Evolutionary conservation across 2,113 vertebrate species (phyloP).

Genomic region (Nerophis ophidion): DNA sequence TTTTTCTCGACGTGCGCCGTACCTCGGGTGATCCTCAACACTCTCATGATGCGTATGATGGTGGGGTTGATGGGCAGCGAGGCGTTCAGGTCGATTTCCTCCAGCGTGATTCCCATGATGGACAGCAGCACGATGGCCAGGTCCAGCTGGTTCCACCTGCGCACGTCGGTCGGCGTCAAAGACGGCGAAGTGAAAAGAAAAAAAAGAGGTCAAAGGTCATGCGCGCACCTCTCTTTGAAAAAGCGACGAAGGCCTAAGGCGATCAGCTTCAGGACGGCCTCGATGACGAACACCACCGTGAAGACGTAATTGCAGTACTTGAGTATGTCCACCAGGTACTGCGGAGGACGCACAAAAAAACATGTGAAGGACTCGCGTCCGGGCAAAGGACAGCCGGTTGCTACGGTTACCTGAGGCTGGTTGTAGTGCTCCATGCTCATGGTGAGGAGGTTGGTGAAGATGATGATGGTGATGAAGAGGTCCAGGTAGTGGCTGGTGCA

Average conservation of each 20-base stretch:
- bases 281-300: conserved; percentile 86
- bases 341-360: conserved; percentile 32
- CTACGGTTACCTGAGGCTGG: conserved; percentile 84
- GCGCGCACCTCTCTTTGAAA: conserved; percentile 87
- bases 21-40: conserved; percentile 66
- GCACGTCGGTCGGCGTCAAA: neutral
- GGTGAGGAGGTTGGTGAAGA: conserved; percentile 92
- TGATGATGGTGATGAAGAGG: conserved; percentile 97
- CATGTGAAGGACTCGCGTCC: conserved; percentile 18
- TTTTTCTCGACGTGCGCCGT: neutral
- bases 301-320: conserved; percentile 96
- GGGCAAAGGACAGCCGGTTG: conserved; percentile 56
- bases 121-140: conserved; percentile 66
- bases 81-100: conserved; percentile 66
- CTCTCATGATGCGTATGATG: conserved; percentile 70
- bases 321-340: conserved; percentile 85
- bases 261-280: conserved; percentile 83
- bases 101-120: conserved; percentile 67
- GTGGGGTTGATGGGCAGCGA: conserved; percentile 69
- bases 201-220: neutral
- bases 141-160: conserved; percentile 69
- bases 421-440: conserved; percentile 99
- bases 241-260: conserved; percentile 89
- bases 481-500: conserved; percentile 96
- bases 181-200: neutral